A percentile compares a stretch with the other conserved stretches of the same genome.
These are phyloP conservation scores for Auanema freiburgensis DNA, from an alignment of 2,888 invertebrate species.

Conservation along the genomic window DNA sequence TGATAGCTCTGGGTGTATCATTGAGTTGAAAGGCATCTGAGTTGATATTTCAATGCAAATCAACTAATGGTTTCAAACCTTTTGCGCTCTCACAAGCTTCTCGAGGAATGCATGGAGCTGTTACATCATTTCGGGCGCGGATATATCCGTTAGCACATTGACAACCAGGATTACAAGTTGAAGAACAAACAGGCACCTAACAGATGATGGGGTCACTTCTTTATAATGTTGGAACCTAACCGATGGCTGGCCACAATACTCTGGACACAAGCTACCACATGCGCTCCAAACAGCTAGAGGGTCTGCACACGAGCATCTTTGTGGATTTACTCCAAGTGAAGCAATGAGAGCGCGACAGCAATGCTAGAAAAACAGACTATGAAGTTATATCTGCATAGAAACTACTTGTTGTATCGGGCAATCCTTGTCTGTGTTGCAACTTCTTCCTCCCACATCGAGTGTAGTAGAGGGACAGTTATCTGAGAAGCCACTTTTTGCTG, in stretches of 20 bases:
- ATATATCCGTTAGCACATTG: slow-evolving; percentile 46
- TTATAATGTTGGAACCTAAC: slow-evolving; percentile 7
- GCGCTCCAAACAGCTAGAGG: slow-evolving; percentile 43
- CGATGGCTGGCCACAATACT: slow-evolving; percentile 46
- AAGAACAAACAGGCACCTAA: slow-evolving; percentile 39
- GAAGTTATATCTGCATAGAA: slow-evolving; percentile 19
- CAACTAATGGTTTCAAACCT: background rate
- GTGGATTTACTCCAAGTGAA: slow-evolving; percentile 39
- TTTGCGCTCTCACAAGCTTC: slow-evolving; percentile 29
- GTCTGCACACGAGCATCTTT: slow-evolving; percentile 47
- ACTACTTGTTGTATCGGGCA: slow-evolving; percentile 37
- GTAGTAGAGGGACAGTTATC: slow-evolving; percentile 37
- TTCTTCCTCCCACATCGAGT: slow-evolving; percentile 41
- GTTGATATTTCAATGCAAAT: too few species aligned
- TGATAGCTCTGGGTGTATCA: too few species aligned
- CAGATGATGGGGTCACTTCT: background rate
- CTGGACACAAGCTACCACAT: slow-evolving; percentile 48
- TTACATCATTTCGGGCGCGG: slow-evolving; percentile 40
- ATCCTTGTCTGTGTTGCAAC: slow-evolving; percentile 41
- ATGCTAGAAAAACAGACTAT: slow-evolving; percentile 13
- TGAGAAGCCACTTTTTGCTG: background rate
- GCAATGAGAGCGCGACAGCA: slow-evolving; percentile 39
- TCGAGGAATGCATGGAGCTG: slow-evolving; percentile 43
- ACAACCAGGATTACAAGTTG: slow-evolving; percentile 45
- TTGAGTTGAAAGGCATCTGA: too few species aligned